Evolutionary conservation across 2,113 vertebrate genomes (phyloP).

Genomic region (Leucosticte australis): DNA sequence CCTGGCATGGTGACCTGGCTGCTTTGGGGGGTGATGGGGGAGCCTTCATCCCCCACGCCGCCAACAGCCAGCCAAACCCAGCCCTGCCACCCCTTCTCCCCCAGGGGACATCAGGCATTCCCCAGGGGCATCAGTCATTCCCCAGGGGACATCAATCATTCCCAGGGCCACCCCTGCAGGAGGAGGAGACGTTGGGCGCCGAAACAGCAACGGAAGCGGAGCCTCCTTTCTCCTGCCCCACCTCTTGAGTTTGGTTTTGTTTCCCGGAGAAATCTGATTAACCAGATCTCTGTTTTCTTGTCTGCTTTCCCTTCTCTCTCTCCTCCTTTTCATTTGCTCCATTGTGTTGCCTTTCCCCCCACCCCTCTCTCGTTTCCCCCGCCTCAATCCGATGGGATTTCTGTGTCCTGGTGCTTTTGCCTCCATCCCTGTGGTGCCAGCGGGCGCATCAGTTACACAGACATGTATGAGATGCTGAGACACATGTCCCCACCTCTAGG

Average conservation of each 20-base stretch:
- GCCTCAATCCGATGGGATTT: not conserved
- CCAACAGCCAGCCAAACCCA: not conserved
- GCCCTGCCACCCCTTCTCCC: not conserved
- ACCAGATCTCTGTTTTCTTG: conserved; percentile 85
- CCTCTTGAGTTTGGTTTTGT: not conserved
- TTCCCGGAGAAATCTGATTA: conserved; percentile 79
- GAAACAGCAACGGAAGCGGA: conserved; percentile 28
- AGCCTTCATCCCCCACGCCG: not conserved
- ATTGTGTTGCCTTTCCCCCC: not conserved
- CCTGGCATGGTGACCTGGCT: not conserved
- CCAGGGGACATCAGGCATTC: not conserved
- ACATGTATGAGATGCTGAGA: conserved; percentile 99
- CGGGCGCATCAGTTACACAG: conserved; percentile 98
- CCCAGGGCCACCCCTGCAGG: not conserved
- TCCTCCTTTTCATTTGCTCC: conserved; percentile 49
- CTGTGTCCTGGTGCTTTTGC: conserved; percentile 39
- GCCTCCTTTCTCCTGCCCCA: not conserved
- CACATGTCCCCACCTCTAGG: conserved; percentile 99
- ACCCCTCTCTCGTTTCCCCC: rapidly evolving
- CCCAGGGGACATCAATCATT: conserved; percentile 54
- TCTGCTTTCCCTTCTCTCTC: conserved; percentile 66
- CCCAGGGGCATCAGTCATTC: not conserved
- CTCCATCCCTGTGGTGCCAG: conserved; percentile 73
- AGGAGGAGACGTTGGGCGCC: not conserved
- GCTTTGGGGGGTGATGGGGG: not conserved